Conservation (phyloP, 2,888 invertebrate species). For the Patella depressa region DNA sequence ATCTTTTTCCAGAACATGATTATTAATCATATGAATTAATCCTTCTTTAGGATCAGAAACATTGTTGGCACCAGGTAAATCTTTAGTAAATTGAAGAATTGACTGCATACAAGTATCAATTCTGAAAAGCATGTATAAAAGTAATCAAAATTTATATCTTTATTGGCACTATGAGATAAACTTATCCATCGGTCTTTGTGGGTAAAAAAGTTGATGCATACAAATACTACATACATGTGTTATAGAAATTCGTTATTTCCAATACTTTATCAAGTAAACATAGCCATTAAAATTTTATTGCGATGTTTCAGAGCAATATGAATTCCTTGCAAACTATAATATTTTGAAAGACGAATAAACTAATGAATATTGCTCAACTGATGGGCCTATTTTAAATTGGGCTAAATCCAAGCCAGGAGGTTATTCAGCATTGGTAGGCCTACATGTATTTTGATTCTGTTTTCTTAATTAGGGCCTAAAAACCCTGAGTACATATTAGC, state of each 20-base stretch:
- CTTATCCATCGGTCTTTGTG: not conserved
- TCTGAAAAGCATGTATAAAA: constrained; percentile 39
- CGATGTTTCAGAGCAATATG: too few species aligned
- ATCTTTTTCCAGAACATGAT: constrained; percentile 63
- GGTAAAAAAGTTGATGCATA: not conserved
- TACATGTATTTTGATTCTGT: too few species aligned
- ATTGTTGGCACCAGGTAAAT: constrained; percentile 52
- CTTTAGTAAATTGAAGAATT: constrained; percentile 54
- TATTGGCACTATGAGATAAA: not conserved
- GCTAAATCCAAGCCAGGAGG: too few species aligned
- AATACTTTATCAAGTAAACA: not conserved
- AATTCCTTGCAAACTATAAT: too few species aligned
- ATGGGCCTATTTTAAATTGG: too few species aligned
- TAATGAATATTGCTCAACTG: too few species aligned
- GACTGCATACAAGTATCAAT: constrained; percentile 59
- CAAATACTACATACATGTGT: not conserved
- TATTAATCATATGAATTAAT: constrained; percentile 57
- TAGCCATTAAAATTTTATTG: too few species aligned
- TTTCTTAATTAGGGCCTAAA: too few species aligned
- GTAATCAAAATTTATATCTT: not conserved
- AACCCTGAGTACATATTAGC: too few species aligned
- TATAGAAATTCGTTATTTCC: not conserved
- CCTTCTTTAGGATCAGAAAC: constrained; percentile 62
- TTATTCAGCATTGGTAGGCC: too few species aligned
- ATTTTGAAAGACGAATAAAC: too few species aligned